Percentiles rank a stretch among this genome's conserved stretches.
Conservation (phyloP, 2,113 vertebrate genomes). For the Macroglossus sobrinus region DNA sequence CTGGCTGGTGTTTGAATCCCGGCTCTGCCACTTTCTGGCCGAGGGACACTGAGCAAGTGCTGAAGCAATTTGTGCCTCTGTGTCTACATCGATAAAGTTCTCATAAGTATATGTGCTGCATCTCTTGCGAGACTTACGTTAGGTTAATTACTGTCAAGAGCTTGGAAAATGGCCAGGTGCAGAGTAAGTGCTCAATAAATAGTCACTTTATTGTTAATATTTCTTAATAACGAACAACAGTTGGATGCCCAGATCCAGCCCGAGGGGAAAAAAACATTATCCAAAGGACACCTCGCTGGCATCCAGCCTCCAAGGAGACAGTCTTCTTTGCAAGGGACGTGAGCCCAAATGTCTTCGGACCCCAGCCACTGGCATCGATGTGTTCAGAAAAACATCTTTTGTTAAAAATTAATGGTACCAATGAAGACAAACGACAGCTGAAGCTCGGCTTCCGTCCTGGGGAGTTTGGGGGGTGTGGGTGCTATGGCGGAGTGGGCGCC, state of each 20-base stretch:
- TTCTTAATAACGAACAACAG: slow-evolving; percentile 39
- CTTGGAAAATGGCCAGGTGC: slow-evolving; percentile 22
- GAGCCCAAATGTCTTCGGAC: not conserved
- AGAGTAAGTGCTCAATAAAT: slow-evolving; percentile 57
- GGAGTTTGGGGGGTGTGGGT: not conserved
- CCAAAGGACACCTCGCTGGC: not conserved
- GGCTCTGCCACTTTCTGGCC: fast-evolving
- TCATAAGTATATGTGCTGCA: not conserved
- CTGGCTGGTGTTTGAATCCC: not conserved
- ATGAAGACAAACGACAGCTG: not conserved
- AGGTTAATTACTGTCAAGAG: not conserved
- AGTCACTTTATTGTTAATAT: slow-evolving; percentile 47
- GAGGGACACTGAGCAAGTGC: fast-evolving
- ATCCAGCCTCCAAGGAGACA: not conserved
- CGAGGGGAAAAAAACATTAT: not conserved
- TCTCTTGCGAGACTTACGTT: not conserved
- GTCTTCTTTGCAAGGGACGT: not conserved
- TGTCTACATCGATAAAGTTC: not conserved
- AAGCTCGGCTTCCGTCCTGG: no score
- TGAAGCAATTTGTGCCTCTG: not conserved
- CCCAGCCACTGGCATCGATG: fast-evolving
- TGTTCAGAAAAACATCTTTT: not conserved
- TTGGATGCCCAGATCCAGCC: not conserved
- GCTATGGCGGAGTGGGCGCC: fast-evolving
- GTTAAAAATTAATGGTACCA: not conserved